These are phyloP conservation scores for Cephalopholis sonnerati DNA, from an alignment of 2,113 vertebrate species.

Conservation along the genomic window DNA sequence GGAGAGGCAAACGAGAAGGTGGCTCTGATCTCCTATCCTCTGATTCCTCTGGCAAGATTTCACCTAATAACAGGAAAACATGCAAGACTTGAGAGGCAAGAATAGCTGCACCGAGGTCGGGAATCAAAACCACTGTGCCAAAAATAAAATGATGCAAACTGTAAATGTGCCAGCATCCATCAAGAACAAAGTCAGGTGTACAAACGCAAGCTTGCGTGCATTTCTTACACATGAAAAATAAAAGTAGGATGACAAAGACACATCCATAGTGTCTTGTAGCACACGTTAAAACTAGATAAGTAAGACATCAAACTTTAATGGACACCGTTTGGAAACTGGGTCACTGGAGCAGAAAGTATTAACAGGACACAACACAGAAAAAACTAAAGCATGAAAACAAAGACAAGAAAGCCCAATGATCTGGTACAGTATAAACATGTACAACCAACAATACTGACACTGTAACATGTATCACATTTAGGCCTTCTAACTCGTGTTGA, in stretches of 20 bases:
- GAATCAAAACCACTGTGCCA: neutral
- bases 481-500: neutral
- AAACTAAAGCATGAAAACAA: neutral
- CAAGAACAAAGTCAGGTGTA: neutral
- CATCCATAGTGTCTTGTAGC: neutral
- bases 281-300: conserved; percentile 6
- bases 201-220: neutral
- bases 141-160: conserved; percentile 24
- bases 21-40: conserved; percentile 49
- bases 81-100: conserved; percentile 9
- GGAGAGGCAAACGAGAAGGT: conserved; percentile 33
- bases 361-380: neutral
- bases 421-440: neutral
- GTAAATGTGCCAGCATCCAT: neutral
- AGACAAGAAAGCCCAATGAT: neutral
- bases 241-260: conserved; percentile 5
- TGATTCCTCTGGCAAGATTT: conserved; percentile 60
- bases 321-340: conserved; percentile 23
- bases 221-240: neutral
- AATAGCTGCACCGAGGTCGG: conserved; percentile 12
- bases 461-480: neutral
- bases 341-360: conserved; percentile 26
- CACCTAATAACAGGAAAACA: conserved; percentile 51
- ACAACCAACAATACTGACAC: neutral
- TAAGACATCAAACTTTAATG: conserved; percentile 36